Percentiles rank a stretch among this genome's conserved stretches.
Conservation (phyloP, 2,797 vertebrate genomes). For the Sarcophilus harrisii region DNA sequence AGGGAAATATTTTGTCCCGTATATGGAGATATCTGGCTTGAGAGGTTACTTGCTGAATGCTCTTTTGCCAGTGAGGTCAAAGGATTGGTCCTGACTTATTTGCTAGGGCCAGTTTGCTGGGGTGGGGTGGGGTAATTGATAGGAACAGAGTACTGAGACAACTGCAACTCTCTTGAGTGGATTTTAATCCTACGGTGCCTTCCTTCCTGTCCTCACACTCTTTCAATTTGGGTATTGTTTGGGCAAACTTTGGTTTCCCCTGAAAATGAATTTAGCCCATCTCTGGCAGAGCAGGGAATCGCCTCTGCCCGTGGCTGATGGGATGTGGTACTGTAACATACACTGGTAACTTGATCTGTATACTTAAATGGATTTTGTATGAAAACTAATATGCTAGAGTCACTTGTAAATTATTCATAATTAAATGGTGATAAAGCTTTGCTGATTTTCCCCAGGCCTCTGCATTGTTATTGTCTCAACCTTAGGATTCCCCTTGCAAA, state of each 20-base stretch:
- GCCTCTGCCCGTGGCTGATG: conserved; percentile 32
- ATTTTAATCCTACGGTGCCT: conserved; percentile 57
- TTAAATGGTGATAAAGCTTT: conserved; percentile 84
- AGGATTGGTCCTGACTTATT: background rate
- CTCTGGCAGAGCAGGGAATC: background rate
- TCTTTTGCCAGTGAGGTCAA: background rate
- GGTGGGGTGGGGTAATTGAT: background rate
- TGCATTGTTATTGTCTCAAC: conserved; percentile 43
- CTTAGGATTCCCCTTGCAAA: background rate
- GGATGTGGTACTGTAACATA: conserved; percentile 90
- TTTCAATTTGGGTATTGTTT: conserved; percentile 66
- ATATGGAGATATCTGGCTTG: background rate
- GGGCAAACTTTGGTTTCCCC: conserved; percentile 22
- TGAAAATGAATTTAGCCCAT: conserved; percentile 31
- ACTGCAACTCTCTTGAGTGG: conserved; percentile 35
- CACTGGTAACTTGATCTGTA: conserved; percentile 95
- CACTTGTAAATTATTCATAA: conserved; percentile 91
- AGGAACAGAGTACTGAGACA: background rate
- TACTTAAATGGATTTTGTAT: conserved; percentile 88
- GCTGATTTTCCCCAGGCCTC: conserved; percentile 50
- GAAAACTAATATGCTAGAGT: conserved; percentile 90
- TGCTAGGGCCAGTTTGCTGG: conserved; percentile 27
- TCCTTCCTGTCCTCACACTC: background rate
- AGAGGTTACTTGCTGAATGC: background rate
- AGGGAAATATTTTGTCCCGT: background rate